Base-by-base conservation (phyloP, 2,113 vertebrate species). In the Antidorcas marsupialis region DNA sequence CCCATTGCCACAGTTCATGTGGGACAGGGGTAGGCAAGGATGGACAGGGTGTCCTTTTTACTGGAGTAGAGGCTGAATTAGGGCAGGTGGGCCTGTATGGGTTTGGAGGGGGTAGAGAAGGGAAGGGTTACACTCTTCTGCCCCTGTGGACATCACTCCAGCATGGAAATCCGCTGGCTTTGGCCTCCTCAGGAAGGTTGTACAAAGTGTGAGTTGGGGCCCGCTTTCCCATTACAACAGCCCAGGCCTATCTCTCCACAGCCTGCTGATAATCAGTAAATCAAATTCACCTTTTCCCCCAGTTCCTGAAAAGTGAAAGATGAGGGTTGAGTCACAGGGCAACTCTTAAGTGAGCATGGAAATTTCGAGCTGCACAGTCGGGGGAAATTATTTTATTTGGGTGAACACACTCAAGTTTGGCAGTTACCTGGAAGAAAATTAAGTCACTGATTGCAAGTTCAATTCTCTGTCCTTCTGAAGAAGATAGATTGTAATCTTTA, bases 401-500 rank as follows among this genome's bases (percentile, higher is more conserved):
- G 93, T 91, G 94, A 92, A 87, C 0, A 10, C 87, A 64, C 84
- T 98, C 97, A 94, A 27, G 96, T 83, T 91, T n/a, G 96, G 91
- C 97, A 96, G 93, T 93, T 91, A 39, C 90, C 96, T 94, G 89
- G 39, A 89, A 96, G 96, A 96, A 96, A 98, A 97, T 97, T 92
- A 97, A 97, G 98, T 96, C 91, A 55, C 87, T 82, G n/a, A 90
- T 98, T 98, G 52, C 89, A 92, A 86, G 82, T 93, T 79, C 89
- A 81, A n/a, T 97, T 96, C 89, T 57, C 94, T 95, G 83, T 78
- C 81, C 89, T 96, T 94, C 71, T 62, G 55, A 92, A 84, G 71
- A 94, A 93, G 89, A 21, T 36, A 93, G 97, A 97, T 79, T 87
- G 52, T 88, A 93, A 95, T 98, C 98, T 98, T 98, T 98, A 98